phyloP scores from a whole-genome alignment of 2,113 vertebrate species.

The Ivindomyrus marchei region DNA sequence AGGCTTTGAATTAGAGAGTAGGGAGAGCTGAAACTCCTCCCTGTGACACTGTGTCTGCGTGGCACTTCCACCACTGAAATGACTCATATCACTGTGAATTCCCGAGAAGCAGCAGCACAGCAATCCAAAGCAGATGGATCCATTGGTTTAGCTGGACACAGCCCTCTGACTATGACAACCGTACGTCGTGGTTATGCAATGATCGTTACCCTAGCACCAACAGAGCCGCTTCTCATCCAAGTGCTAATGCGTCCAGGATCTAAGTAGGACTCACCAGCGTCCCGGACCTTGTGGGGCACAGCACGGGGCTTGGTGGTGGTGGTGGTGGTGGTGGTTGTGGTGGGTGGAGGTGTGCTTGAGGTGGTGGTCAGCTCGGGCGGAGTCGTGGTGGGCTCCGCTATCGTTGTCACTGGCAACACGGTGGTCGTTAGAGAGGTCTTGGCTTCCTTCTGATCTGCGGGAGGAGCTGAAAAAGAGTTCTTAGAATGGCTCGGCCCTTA shows the following conservation, averaged over 20 bases:
- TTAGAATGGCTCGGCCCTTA: constrained; percentile 38
- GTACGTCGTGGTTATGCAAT: not conserved
- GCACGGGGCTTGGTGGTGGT: constrained; percentile 50
- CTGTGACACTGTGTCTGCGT: not conserved
- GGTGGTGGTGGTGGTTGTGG: constrained; percentile 33
- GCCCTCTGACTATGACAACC: not conserved
- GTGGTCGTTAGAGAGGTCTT: constrained; percentile 39
- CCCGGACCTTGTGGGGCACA: constrained; percentile 61
- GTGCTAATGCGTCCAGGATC: not conserved
- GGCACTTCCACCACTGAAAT: constrained; percentile 8
- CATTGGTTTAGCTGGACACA: constrained; percentile 1
- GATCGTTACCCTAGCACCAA: not conserved
- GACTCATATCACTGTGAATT: constrained; percentile 14
- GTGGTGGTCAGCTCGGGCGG: constrained; percentile 48
- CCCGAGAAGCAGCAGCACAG: constrained; percentile 24
- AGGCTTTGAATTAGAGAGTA: constrained; percentile 29
- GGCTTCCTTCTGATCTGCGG: constrained; percentile 54
- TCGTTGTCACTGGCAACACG: constrained; percentile 38
- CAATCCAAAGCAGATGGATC: constrained; percentile 30
- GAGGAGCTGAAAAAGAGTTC: constrained; percentile 25
- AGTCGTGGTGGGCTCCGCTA: constrained; percentile 35
- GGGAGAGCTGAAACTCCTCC: not conserved
- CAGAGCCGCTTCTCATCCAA: not conserved
- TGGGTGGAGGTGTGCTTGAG: constrained; percentile 37
- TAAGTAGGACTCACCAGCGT: constrained; percentile 66